A percentile compares a stretch with the other conserved stretches of the same genome.
Evolutionary conservation across 2,797 vertebrate species (phyloP).

Genomic region (Micropoecilia bifurca): DNA sequence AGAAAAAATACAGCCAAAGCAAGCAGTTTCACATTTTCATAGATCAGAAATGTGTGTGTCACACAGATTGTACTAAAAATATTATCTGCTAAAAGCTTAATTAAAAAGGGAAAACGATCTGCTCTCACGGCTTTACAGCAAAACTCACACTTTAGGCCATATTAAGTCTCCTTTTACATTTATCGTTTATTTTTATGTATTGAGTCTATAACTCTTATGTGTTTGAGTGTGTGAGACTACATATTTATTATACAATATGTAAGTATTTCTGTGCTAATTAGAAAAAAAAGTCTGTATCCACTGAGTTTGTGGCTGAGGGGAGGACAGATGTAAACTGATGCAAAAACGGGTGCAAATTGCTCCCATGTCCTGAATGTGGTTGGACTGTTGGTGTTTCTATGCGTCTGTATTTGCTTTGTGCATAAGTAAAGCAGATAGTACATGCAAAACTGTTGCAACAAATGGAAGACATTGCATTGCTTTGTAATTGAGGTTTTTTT

Average conservation of each 20-base stretch:
- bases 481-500: not conserved
- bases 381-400: not conserved
- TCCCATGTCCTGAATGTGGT: not conserved
- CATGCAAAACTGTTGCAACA: not conserved
- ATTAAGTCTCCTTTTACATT: not conserved
- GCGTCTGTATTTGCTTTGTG: not conserved
- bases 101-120: not conserved
- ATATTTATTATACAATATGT: too few relatives aligned
- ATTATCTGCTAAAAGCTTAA: not conserved
- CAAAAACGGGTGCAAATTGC: not conserved
- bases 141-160: not conserved
- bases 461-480: not conserved
- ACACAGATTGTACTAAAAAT: not conserved
- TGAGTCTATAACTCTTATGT: not conserved
- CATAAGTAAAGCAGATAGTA: not conserved
- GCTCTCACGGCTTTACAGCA: not conserved
- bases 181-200: not conserved
- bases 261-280: too few relatives aligned
- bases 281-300: not conserved
- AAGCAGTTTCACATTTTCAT: not conserved
- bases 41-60: not conserved
- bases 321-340: not conserved
- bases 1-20: not conserved
- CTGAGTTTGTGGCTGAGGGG: not conserved
- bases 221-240: too few relatives aligned